A percentile compares a stretch with the other conserved stretches of the same genome.
Conservation (phyloP, 1,140 invertebrate species). For the Paralvinella palmiformis region DNA sequence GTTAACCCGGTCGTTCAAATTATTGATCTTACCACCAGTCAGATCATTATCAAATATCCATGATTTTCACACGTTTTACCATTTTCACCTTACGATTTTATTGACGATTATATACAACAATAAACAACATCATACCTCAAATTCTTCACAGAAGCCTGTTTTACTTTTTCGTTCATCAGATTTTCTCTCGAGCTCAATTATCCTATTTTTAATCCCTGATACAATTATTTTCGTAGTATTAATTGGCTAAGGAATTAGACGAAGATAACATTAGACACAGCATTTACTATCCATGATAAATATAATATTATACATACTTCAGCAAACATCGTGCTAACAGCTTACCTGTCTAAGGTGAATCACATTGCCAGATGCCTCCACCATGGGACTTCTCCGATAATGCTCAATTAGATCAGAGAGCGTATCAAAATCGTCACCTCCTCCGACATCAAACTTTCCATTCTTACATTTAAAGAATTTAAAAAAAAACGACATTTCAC, state of each 20-base stretch:
- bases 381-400: constrained; percentile 96
- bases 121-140: constrained; percentile 60
- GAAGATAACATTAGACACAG: background rate
- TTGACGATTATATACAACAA: constrained; percentile 2
- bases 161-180: constrained; percentile 53
- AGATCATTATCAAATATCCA: too few species aligned
- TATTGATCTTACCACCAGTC: too few species aligned
- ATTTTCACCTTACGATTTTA: too few species aligned
- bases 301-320: too few species aligned
- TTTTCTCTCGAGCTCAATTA: constrained; percentile 63
- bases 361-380: constrained; percentile 92
- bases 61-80: too few species aligned
- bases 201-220: constrained; percentile 83
- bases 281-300: too few species aligned
- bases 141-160: constrained; percentile 98
- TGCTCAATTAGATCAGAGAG: constrained; percentile 91
- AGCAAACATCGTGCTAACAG: too few species aligned
- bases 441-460: constrained; percentile 89
- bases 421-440: constrained; percentile 86
- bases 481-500: too few species aligned
- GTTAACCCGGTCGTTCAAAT: too few species aligned
- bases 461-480: constrained; percentile 62
- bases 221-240: constrained; percentile 95
- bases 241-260: constrained; percentile 63
- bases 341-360: constrained; percentile 79